phyloP scores from a whole-genome alignment of 2,113 vertebrate species.

The Spea bombifrons region DNA sequence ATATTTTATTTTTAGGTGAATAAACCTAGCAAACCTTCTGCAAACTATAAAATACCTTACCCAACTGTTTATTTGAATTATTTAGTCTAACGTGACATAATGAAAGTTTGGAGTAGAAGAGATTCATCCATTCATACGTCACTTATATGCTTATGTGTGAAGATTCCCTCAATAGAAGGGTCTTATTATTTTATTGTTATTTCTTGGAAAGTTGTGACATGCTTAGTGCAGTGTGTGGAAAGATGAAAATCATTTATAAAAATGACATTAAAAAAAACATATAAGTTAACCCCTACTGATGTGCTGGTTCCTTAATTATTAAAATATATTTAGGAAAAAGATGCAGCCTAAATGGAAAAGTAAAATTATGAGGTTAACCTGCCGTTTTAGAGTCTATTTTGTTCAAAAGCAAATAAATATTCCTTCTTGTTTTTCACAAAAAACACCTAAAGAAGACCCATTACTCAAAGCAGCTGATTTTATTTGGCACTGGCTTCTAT shows the following conservation, averaged over 20 bases:
- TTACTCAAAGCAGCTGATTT: no score
- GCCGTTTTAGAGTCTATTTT: no score
- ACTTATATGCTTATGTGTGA: background rate
- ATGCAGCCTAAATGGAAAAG: no score
- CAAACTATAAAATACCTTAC: slow-evolving; percentile 22
- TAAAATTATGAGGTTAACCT: no score
- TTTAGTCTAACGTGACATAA: background rate
- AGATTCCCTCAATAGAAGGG: background rate
- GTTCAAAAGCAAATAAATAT: no score
- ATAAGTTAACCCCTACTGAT: background rate
- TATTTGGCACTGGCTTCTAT: no score
- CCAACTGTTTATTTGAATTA: slow-evolving; percentile 3
- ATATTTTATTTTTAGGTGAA: slow-evolving; percentile 5
- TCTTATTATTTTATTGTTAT: slow-evolving; percentile 1
- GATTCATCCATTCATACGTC: background rate
- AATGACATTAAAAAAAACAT: slow-evolving; percentile 6
- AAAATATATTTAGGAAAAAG: no score
- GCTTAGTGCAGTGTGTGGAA: background rate
- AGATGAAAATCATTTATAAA: slow-evolving; percentile 1
- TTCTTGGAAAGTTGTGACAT: background rate
- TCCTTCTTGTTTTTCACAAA: no score
- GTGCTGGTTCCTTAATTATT: no score
- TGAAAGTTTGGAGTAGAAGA: background rate
- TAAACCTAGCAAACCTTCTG: slow-evolving; percentile 13
- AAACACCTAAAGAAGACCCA: no score